Evolutionary conservation across 2,797 vertebrate genomes (phyloP).

Genomic region (Tokudaia tokunoshimensis): DNA sequence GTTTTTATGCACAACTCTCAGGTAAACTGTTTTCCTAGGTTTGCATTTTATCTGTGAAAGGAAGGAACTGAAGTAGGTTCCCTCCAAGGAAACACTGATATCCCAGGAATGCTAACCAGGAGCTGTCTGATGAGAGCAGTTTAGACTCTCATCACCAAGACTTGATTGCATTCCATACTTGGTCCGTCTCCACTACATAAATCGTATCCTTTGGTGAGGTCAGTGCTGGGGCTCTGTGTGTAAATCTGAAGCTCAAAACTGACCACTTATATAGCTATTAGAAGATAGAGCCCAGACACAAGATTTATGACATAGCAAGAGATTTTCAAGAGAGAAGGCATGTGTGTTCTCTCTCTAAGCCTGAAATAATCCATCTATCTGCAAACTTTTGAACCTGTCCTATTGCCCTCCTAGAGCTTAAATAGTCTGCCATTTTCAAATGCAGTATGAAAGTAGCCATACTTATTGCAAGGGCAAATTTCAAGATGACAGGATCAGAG

Average conservation of each 20-base stretch:
- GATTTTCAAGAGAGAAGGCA: constrained; percentile 79
- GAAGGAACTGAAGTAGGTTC: not conserved
- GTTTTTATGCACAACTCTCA: not conserved
- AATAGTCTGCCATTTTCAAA: constrained; percentile 81
- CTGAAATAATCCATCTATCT: constrained; percentile 83
- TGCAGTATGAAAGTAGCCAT: constrained; percentile 73
- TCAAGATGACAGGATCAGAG: constrained; percentile 81
- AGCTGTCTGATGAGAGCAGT: constrained; percentile 23
- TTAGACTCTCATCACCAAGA: not conserved
- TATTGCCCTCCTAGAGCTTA: constrained; percentile 83
- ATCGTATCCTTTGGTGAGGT: constrained; percentile 57
- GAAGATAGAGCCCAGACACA: not conserved
- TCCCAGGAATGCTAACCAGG: not conserved
- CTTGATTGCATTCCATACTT: not conserved
- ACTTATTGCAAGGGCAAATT: constrained; percentile 82
- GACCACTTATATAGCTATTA: constrained; percentile 74
- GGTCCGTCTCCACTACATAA: constrained; percentile 65
- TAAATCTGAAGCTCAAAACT: constrained; percentile 66
- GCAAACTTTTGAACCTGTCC: constrained; percentile 86
- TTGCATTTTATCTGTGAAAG: constrained; percentile 36
- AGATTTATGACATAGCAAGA: constrained; percentile 80
- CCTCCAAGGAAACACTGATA: not conserved
- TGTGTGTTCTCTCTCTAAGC: constrained; percentile 38
- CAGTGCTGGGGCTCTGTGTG: constrained; percentile 59
- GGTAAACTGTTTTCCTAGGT: constrained; percentile 15